Evolutionary conservation across 2,113 vertebrate species (phyloP).

Genomic region (Actinemys pallida): DNA sequence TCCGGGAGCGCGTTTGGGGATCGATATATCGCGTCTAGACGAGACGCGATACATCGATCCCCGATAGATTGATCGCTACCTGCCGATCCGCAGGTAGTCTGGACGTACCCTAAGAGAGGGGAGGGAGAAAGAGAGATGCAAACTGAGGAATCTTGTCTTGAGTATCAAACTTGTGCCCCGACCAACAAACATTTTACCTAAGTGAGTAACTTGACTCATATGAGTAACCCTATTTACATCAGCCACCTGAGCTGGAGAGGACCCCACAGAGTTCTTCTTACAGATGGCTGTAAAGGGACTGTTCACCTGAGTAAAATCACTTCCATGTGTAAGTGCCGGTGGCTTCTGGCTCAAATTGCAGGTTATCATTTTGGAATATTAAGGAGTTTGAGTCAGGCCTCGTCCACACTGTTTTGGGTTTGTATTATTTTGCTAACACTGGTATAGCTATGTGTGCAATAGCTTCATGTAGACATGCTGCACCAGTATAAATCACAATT

Average conservation of each 20-base stretch:
- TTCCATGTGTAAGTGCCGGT: neutral
- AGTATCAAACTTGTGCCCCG: neutral
- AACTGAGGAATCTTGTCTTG: neutral
- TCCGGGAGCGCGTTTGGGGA: too few relatives aligned
- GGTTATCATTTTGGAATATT: accelerated
- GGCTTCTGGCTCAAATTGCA: neutral
- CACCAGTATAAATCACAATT: accelerated
- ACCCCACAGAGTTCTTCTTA: neutral
- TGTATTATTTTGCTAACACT: neutral
- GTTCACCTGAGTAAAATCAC: neutral
- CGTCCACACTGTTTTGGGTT: neutral
- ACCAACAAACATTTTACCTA: neutral
- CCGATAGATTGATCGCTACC: too few relatives aligned
- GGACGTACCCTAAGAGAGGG: neutral
- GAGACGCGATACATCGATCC: too few relatives aligned
- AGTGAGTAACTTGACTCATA: neutral
- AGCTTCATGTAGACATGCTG: neutral
- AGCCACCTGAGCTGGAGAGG: neutral
- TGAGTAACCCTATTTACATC: neutral
- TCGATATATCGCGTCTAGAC: too few relatives aligned
- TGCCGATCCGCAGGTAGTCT: too few relatives aligned
- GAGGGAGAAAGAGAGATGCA: neutral
- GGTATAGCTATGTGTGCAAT: accelerated
- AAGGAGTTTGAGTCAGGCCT: neutral
- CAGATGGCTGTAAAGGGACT: neutral